Conservation (phyloP, 1,140 invertebrate genomes). For the Limonius californicus region DNA sequence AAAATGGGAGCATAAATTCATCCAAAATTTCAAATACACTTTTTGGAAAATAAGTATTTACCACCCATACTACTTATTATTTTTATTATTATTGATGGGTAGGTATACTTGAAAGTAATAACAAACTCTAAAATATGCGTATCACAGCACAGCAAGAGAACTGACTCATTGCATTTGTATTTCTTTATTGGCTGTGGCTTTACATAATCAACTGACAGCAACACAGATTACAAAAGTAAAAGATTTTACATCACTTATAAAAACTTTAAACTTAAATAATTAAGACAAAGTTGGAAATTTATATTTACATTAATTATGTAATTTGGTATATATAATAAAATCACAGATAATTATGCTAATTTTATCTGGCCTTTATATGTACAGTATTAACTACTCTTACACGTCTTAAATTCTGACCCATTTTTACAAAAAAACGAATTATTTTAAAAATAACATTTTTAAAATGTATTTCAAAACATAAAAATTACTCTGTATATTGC, state of each 20-base stretch:
- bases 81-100: too few species aligned
- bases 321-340: constrained; percentile 44
- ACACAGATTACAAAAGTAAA: constrained; percentile 42
- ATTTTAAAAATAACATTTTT: constrained; percentile 1
- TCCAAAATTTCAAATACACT: too few species aligned
- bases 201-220: constrained; percentile 40
- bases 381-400: constrained; percentile 22
- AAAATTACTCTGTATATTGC: constrained; percentile 3
- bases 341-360: constrained; percentile 44
- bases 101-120: too few species aligned
- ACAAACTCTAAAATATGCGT: too few species aligned
- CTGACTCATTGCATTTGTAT: too few species aligned
- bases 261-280: constrained; percentile 36
- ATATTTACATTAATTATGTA: constrained; percentile 30
- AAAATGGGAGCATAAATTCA: too few species aligned
- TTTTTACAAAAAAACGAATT: constrained; percentile 10
- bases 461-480: constrained; percentile 16
- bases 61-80: too few species aligned
- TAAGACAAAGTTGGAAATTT: constrained; percentile 39
- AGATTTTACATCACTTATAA: constrained; percentile 33
- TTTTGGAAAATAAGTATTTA: too few species aligned
- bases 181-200: constrained; percentile 36
- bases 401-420: constrained; percentile 3
- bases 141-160: too few species aligned
- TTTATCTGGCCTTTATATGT: constrained; percentile 39